Evolutionary conservation across 1,140 invertebrate genomes (phyloP).

Genomic region (Hormaphis cornu): DNA sequence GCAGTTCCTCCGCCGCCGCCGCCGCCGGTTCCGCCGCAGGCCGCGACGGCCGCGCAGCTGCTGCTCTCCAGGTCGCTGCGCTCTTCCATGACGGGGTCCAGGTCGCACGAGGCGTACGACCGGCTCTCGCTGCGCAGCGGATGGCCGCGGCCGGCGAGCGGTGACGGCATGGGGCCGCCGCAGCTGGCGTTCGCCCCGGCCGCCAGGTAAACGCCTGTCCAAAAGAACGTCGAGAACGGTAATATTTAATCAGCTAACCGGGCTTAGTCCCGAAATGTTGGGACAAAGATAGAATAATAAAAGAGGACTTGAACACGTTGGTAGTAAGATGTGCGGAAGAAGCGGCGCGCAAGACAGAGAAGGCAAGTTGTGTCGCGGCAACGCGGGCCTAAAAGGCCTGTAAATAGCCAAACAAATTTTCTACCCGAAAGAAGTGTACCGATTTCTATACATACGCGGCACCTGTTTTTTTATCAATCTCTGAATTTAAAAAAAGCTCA

Average conservation of each 20-base stretch:
- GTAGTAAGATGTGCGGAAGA: too few species aligned
- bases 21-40: not conserved
- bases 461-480: too few species aligned
- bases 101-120: conserved; percentile 22
- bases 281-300: too few species aligned
- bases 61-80: conserved; percentile 16
- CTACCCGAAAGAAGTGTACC: too few species aligned
- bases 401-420: too few species aligned
- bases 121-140: conserved; percentile 19
- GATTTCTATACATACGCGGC: too few species aligned
- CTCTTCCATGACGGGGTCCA: conserved; percentile 11
- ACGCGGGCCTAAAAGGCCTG: too few species aligned
- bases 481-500: too few species aligned
- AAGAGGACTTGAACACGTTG: too few species aligned
- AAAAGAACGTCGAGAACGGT: not conserved
- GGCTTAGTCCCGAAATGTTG: not conserved
- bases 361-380: too few species aligned
- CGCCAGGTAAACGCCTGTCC: conserved; percentile 2
- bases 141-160: not conserved
- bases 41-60: not conserved
- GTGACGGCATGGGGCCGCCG: not conserved
- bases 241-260: too few species aligned
- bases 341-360: too few species aligned
- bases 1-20: not conserved
- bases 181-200: conserved; percentile 2